These are phyloP conservation scores for Hypolimnas misippus DNA, from an alignment of 2,888 invertebrate species.

Conservation along the genomic window DNA sequence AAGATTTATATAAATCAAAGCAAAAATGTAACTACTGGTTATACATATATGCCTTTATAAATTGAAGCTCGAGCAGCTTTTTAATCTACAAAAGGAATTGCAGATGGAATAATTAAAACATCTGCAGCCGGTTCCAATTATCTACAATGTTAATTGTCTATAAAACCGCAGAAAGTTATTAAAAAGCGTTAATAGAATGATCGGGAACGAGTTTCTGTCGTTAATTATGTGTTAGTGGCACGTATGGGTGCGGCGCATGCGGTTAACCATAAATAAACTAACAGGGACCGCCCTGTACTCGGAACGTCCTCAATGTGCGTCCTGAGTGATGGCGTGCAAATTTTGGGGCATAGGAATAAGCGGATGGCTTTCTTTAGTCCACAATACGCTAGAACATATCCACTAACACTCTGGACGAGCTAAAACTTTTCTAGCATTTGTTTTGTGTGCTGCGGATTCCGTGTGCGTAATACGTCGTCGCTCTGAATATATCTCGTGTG, in stretches of 20 bases:
- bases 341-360: too few relatives aligned
- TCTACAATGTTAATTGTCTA: conserved; percentile 27
- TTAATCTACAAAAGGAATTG: conserved; percentile 8
- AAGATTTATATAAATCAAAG: neutral
- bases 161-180: conserved; percentile 33
- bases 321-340: neutral
- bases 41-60: neutral
- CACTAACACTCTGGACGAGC: too few relatives aligned
- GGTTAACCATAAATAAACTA: conserved; percentile 69
- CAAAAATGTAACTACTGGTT: neutral
- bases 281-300: conserved; percentile 61
- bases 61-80: neutral
- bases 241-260: conserved; percentile 61
- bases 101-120: conserved; percentile 31
- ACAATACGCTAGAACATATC: too few relatives aligned
- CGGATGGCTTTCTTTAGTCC: too few relatives aligned
- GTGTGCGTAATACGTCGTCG: too few relatives aligned
- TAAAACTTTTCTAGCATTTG: too few relatives aligned
- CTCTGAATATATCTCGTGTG: too few relatives aligned
- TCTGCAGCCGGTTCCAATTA: conserved; percentile 15
- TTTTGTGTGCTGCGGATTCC: too few relatives aligned
- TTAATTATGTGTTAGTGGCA: conserved; percentile 65
- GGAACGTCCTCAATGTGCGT: conserved; percentile 50
- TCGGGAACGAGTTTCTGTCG: conserved; percentile 39
- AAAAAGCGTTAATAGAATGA: conserved; percentile 42